A percentile compares a stretch with the other conserved stretches of the same genome.
These are phyloP conservation scores for Neoseiulus cucumeris DNA, from an alignment of 1,140 invertebrate species.

Conservation along the genomic window DNA sequence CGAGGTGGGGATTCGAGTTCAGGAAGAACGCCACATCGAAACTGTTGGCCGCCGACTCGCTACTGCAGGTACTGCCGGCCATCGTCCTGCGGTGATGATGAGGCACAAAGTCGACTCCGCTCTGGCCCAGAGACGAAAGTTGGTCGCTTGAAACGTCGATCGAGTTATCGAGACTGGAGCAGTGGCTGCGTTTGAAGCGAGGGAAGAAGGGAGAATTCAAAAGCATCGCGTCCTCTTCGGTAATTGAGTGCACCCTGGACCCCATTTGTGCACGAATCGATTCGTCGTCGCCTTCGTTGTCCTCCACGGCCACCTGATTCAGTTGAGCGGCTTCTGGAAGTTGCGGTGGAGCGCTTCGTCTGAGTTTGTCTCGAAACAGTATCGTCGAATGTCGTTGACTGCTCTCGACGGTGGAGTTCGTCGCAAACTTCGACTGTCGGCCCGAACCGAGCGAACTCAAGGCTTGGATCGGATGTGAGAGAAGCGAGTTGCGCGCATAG, in stretches of 20 bases:
- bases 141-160: constrained; percentile 17
- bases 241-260: constrained; percentile 16
- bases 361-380: constrained; percentile 41
- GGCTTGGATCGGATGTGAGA: neutral
- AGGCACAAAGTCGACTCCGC: constrained; percentile 14
- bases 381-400: constrained; percentile 61
- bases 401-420: constrained; percentile 41
- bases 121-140: constrained; percentile 14
- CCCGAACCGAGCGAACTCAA: constrained; percentile 8
- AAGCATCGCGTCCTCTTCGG: constrained; percentile 17
- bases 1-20: constrained; percentile 14
- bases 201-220: constrained; percentile 18
- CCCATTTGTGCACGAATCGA: constrained; percentile 18
- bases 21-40: constrained; percentile 23
- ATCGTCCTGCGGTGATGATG: constrained; percentile 17
- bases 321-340: constrained; percentile 19
- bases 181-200: constrained; percentile 16
- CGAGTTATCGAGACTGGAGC: constrained; percentile 17
- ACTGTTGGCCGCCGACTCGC: constrained; percentile 25
- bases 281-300: constrained; percentile 17
- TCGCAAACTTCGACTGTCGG: constrained; percentile 12
- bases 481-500: neutral
- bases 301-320: constrained; percentile 14
- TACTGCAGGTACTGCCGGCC: constrained; percentile 24
- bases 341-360: constrained; percentile 22